These are phyloP conservation scores for Daubentonia madagascariensis DNA, from an alignment of 2,113 vertebrate genomes.

Conservation along the genomic window DNA sequence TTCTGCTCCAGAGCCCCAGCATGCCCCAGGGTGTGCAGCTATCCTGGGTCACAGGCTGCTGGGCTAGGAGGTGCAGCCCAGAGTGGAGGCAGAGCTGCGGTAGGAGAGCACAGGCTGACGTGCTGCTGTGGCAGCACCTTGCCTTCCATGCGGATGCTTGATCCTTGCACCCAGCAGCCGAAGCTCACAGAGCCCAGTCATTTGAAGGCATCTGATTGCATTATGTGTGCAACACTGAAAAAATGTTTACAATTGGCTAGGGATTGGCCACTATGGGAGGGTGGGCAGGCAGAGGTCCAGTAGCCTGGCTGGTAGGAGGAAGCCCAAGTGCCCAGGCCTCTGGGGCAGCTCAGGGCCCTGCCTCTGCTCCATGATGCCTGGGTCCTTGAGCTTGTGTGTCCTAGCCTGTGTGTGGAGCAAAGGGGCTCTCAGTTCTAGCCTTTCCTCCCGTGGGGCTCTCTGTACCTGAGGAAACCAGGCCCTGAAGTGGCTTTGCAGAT, in stretches of 20 bases:
- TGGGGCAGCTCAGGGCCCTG: neutral
- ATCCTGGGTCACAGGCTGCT: neutral
- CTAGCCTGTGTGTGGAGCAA: neutral
- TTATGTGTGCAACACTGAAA: neutral
- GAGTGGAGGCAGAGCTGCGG: neutral
- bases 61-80: neutral
- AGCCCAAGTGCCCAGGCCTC: neutral
- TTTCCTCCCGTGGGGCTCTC: neutral
- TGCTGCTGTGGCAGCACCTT: neutral
- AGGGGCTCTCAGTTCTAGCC: neutral
- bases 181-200: neutral
- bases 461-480: neutral
- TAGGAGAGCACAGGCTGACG: neutral
- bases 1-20: accelerated
- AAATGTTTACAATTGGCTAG: neutral
- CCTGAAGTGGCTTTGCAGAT: neutral
- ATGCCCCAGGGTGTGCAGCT: neutral
- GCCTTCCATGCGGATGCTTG: neutral
- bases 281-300: neutral
- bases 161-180: accelerated
- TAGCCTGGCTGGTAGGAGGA: neutral
- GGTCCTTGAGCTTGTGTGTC: neutral
- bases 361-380: accelerated
- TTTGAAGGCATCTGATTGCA: accelerated
- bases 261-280: no score